A percentile compares a stretch with the other conserved stretches of the same genome.
phyloP scores from a whole-genome alignment of 2,797 vertebrate species.

The Botia kubotai region DNA sequence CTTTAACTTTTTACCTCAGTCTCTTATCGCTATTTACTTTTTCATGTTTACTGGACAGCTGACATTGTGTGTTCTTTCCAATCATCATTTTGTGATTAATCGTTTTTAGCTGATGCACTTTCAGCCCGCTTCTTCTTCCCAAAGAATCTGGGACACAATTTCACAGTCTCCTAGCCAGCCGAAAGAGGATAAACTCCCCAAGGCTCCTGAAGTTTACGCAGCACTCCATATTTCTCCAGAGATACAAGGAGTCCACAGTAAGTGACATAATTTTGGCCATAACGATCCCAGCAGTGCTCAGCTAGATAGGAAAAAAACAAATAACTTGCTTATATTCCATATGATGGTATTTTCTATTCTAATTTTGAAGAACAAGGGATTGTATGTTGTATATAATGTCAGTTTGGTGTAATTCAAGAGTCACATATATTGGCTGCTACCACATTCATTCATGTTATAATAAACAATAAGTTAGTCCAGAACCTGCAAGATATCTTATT shows the following conservation, averaged over 20 bases:
- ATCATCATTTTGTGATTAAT: conserved; percentile 46
- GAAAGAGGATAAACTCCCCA: conserved; percentile 16
- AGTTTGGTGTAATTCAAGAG: too few species aligned
- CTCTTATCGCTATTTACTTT: not conserved
- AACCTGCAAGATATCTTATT: too few species aligned
- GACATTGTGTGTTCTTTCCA: not conserved
- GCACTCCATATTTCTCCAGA: not conserved
- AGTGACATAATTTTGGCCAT: conserved; percentile 15
- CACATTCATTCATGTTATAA: too few species aligned
- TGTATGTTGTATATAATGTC: not conserved
- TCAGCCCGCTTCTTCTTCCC: not conserved
- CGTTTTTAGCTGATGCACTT: conserved; percentile 28
- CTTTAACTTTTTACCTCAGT: not conserved
- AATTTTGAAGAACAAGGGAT: not conserved
- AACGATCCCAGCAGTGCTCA: not conserved
- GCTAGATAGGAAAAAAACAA: conserved; percentile 14
- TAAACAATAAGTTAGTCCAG: too few species aligned
- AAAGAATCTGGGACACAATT: conserved; percentile 36
- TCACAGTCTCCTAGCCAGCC: conserved; percentile 26
- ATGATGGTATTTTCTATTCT: too few species aligned
- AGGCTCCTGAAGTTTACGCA: conserved; percentile 13
- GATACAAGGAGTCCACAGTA: not conserved
- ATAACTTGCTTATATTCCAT: not conserved
- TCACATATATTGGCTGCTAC: too few species aligned
- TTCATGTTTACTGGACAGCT: not conserved